A percentile compares a stretch with the other conserved stretches of the same genome.
Evolutionary conservation across 2,888 invertebrate species (phyloP).

Genomic region (Sarcophaga variegata): DNA sequence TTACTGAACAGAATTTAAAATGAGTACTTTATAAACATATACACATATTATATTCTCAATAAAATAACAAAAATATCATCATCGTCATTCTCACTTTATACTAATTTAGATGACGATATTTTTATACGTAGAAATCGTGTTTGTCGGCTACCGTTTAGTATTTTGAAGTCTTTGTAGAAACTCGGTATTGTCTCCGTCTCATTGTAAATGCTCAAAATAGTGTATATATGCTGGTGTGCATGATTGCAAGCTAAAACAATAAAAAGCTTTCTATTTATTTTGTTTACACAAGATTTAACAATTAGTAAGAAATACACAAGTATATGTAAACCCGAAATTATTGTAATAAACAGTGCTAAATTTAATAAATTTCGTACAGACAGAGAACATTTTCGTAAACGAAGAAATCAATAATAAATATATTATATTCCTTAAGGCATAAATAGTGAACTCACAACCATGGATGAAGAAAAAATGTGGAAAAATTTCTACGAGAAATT

Average conservation of each 20-base stretch:
- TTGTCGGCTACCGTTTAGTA: constrained; percentile 36
- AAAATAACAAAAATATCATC: constrained; percentile 2
- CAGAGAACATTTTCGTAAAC: not conserved
- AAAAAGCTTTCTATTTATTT: not conserved
- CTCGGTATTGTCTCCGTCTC: constrained; percentile 4
- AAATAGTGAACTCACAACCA: constrained; percentile 66
- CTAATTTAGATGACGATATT: constrained; percentile 31
- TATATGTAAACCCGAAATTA: not conserved
- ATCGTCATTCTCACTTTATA: constrained; percentile 38
- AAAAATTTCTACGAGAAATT: constrained; percentile 88
- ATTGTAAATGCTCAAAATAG: constrained; percentile 48
- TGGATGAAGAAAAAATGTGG: constrained; percentile 90
- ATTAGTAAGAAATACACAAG: constrained; percentile 6
- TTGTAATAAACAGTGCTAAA: not conserved
- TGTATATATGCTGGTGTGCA: constrained; percentile 25
- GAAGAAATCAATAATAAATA: not conserved
- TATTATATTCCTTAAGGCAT: not conserved
- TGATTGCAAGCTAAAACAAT: not conserved
- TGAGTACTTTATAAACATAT: too few relatives aligned
- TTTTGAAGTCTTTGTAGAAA: constrained; percentile 55
- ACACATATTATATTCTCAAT: too few relatives aligned
- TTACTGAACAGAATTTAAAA: too few relatives aligned
- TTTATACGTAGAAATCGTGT: constrained; percentile 10
- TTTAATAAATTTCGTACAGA: not conserved
- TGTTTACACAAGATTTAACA: too few relatives aligned